Conservation (phyloP, 2,888 invertebrate species). For the Cremastinae sp. region DNA sequence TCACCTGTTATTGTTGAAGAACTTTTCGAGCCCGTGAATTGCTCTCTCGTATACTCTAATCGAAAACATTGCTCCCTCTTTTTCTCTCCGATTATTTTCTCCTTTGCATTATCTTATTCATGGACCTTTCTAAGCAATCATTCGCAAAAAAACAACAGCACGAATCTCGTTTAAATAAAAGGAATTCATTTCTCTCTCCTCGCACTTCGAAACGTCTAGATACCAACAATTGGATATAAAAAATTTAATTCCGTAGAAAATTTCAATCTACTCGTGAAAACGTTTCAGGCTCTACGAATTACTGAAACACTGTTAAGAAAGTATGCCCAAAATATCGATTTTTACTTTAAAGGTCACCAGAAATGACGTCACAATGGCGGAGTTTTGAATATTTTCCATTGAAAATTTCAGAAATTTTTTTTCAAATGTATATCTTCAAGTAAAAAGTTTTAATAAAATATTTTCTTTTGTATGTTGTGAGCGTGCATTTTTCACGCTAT, state of each 20-base stretch:
- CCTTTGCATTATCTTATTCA: constrained; percentile 14
- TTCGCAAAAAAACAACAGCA: neutral
- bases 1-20: constrained; percentile 63
- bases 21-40: constrained; percentile 50
- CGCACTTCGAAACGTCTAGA: neutral
- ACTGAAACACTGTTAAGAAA: too few species aligned
- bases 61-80: constrained; percentile 3
- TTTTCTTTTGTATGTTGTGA: too few species aligned
- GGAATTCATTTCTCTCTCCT: constrained; percentile 13
- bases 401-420: too few species aligned
- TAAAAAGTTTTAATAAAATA: too few species aligned
- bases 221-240: constrained; percentile 17
- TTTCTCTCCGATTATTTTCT: constrained; percentile 1
- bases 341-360: too few species aligned
- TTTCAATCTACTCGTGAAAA: too few species aligned
- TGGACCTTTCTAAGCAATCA: constrained; percentile 35
- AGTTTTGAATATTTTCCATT: too few species aligned
- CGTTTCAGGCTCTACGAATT: too few species aligned
- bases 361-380: too few species aligned
- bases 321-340: too few species aligned
- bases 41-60: constrained; percentile 29
- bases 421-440: too few species aligned
- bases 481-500: too few species aligned
- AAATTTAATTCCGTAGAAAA: constrained; percentile 2
- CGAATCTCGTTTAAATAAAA: constrained; percentile 13